Evolutionary conservation across 2,888 invertebrate species (phyloP).

Genomic region (Tachina lurida): DNA sequence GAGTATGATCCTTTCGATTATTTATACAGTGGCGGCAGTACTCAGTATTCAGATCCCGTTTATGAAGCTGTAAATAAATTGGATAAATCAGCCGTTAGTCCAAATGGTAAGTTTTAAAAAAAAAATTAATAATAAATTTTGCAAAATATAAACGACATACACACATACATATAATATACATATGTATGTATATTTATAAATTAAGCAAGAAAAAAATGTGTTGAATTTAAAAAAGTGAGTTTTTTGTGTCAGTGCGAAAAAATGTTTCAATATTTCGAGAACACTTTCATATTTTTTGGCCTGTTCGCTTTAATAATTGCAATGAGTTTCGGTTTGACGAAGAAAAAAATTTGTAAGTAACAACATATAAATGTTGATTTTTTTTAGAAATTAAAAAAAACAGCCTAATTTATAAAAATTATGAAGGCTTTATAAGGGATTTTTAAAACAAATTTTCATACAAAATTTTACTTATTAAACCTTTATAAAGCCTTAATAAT

Average conservation of each 20-base stretch:
- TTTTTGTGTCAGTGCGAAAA: constrained; percentile 1
- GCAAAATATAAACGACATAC: not conserved
- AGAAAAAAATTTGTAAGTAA: constrained; percentile 34
- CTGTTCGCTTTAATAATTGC: not conserved
- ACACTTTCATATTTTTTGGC: constrained; percentile 3
- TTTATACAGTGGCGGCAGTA: constrained; percentile 86
- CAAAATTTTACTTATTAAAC: no score
- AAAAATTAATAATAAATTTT: constrained; percentile 6
- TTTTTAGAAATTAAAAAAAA: no score
- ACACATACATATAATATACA: not conserved
- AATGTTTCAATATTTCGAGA: constrained; percentile 20
- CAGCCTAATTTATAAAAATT: no score
- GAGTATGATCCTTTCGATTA: constrained; percentile 92
- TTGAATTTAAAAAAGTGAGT: not conserved
- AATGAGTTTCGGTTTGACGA: constrained; percentile 22
- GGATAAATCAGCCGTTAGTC: constrained; percentile 84
- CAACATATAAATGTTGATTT: not conserved
- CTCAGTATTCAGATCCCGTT: constrained; percentile 88
- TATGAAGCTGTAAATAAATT: constrained; percentile 87
- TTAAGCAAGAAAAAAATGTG: not conserved
- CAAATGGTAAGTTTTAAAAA: constrained; percentile 78
- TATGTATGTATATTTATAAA: not conserved
- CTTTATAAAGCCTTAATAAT: no score
- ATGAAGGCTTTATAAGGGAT: no score
- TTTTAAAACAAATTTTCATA: no score